Evolutionary conservation across 2,113 vertebrate species (phyloP).

Genomic region (Hystrix cristata): DNA sequence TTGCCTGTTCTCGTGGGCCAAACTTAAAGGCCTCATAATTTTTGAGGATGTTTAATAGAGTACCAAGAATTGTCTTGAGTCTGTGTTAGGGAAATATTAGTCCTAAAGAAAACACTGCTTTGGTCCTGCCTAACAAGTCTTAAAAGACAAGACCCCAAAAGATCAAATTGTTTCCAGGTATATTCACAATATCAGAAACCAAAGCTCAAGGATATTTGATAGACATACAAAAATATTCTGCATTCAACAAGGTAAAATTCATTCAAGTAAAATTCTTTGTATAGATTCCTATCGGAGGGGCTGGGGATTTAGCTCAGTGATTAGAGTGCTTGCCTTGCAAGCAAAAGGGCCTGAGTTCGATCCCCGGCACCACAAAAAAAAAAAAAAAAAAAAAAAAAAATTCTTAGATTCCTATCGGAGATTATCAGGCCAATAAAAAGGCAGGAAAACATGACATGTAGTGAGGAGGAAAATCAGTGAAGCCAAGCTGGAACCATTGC

Average conservation of each 20-base stretch:
- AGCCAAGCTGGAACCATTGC: neutral
- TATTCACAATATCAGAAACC: neutral
- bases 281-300: neutral
- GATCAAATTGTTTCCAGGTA: neutral
- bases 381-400: too few species aligned
- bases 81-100: neutral
- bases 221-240: neutral
- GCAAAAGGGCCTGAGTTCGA: too few species aligned
- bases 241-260: neutral
- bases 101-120: neutral
- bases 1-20: neutral
- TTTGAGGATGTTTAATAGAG: neutral
- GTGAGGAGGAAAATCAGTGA: neutral
- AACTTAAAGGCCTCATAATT: neutral
- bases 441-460: neutral
- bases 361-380: too few species aligned
- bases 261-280: neutral
- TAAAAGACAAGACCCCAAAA: neutral
- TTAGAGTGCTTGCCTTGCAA: too few species aligned
- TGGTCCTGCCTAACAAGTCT: neutral
- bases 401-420: neutral
- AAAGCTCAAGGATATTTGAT: neutral
- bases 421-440: neutral
- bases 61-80: neutral
- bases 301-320: too few species aligned